These are phyloP conservation scores for Agrochola litura DNA, from an alignment of 2,888 invertebrate genomes.

Conservation along the genomic window DNA sequence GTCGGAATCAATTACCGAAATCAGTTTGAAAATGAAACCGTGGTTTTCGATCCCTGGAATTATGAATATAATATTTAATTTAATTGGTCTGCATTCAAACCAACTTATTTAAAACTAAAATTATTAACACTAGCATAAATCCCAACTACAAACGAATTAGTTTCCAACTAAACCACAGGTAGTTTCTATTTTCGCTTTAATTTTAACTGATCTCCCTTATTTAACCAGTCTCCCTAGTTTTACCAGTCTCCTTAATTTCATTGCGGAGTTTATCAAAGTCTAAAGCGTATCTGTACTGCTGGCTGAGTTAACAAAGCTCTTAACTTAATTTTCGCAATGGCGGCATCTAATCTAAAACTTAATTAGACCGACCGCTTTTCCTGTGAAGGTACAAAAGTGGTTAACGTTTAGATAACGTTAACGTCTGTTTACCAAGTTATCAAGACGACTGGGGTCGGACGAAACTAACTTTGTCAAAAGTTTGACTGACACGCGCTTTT, in stretches of 20 bases:
- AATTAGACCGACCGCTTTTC: slow-evolving; percentile 19
- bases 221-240: slow-evolving; percentile 1
- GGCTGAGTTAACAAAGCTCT: slow-evolving; percentile 24
- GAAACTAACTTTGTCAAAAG: slow-evolving; percentile 5
- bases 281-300: neutral
- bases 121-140: neutral
- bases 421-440: slow-evolving; percentile 14
- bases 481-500: neutral
- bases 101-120: neutral
- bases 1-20: neutral
- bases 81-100: neutral
- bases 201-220: neutral
- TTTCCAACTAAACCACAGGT: slow-evolving; percentile 5
- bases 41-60: too few relatives aligned
- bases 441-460: neutral
- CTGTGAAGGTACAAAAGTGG: slow-evolving; percentile 33
- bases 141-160: neutral
- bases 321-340: slow-evolving; percentile 41
- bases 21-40: neutral
- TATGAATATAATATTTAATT: neutral
- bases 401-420: slow-evolving; percentile 11
- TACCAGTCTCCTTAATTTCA: slow-evolving; percentile 1
- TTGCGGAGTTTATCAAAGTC: slow-evolving; percentile 24
- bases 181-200: slow-evolving; percentile 8
- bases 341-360: slow-evolving; percentile 27